A percentile compares a stretch with the other conserved stretches of the same genome.
phyloP scores from a whole-genome alignment of 2,113 vertebrate genomes.

The Hippocampus guttulatus region DNA sequence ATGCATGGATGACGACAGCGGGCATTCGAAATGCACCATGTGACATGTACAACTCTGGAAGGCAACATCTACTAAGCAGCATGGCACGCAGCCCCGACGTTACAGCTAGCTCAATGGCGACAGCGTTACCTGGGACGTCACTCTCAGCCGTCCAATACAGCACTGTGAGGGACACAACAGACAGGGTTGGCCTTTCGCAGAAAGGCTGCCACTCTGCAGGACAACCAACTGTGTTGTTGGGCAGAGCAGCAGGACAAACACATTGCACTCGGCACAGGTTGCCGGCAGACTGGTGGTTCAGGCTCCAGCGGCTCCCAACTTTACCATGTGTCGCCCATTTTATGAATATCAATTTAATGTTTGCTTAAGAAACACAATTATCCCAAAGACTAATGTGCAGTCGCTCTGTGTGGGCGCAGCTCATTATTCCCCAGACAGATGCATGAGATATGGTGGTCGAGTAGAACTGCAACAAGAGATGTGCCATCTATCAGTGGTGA shows the following conservation, averaged over 20 bases:
- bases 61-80: conserved; percentile 58
- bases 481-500: conserved; percentile 64
- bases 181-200: conserved; percentile 71
- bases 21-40: conserved; percentile 42
- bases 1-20: conserved; percentile 45
- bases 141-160: conserved; percentile 80
- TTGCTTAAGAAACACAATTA: conserved; percentile 62
- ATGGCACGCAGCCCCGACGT: conserved; percentile 43
- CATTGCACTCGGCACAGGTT: conserved; percentile 21
- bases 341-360: conserved; percentile 56
- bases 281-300: conserved; percentile 14
- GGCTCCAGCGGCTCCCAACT: conserved; percentile 6
- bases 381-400: conserved; percentile 63
- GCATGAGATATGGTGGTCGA: conserved; percentile 59
- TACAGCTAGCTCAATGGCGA: conserved; percentile 49
- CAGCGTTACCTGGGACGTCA: conserved; percentile 75
- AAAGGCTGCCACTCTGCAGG: conserved; percentile 51
- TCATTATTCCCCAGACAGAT: conserved; percentile 66
- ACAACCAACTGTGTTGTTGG: conserved; percentile 43
- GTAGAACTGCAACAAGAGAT: conserved; percentile 63
- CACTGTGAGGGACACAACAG: conserved; percentile 78
- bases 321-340: conserved; percentile 26
- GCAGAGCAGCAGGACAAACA: conserved; percentile 51
- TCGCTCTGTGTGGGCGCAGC: conserved; percentile 55
- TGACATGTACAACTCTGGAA: conserved; percentile 56